Conservation (phyloP, 2,797 vertebrate genomes). For the Onychomys torridus region DNA sequence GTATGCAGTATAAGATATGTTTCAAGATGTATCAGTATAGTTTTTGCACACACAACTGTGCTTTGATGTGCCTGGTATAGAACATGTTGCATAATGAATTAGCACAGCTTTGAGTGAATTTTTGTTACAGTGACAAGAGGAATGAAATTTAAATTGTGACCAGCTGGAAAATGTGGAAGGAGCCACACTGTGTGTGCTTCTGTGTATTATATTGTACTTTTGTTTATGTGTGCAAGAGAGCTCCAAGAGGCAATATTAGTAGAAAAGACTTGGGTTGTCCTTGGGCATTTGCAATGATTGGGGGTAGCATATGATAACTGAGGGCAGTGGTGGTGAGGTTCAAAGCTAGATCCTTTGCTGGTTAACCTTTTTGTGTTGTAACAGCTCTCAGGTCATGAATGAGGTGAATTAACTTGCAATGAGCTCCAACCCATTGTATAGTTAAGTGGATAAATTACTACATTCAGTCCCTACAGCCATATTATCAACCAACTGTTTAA, state of each 20-base stretch:
- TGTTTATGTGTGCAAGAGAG: background rate
- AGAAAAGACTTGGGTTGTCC: background rate
- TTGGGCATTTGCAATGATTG: background rate
- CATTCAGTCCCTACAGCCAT: background rate
- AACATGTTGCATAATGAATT: background rate
- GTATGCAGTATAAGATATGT: background rate
- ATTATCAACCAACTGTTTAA: background rate
- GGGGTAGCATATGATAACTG: background rate
- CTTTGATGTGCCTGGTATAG: background rate
- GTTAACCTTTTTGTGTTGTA: background rate
- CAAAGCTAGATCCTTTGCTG: background rate
- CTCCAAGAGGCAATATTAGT: background rate
- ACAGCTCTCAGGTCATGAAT: background rate
- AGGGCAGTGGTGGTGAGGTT: background rate
- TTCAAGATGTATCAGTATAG: background rate
- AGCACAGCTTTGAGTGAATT: background rate
- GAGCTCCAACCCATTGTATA: background rate
- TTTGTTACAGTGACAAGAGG: constrained; percentile 40
- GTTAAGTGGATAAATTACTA: background rate
- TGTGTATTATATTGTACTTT: background rate
- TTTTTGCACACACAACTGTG: background rate
- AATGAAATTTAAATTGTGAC: background rate
- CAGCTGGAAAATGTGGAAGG: background rate
- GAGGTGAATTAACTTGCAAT: background rate
- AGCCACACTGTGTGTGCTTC: accelerated